These are phyloP conservation scores for Drosophila fulvimacula DNA, from an alignment of 2,888 invertebrate genomes.

Conservation along the genomic window DNA sequence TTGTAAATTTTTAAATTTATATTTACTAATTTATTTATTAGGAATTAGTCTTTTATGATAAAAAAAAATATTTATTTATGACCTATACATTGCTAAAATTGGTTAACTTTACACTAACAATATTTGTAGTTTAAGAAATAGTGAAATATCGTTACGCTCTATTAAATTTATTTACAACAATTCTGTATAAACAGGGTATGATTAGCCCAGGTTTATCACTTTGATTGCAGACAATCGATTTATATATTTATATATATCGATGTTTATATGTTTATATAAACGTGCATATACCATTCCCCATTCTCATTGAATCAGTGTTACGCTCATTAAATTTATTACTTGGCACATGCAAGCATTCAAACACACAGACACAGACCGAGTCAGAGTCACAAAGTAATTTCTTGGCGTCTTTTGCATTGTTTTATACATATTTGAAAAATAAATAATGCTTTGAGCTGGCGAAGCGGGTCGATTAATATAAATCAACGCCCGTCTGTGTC, in stretches of 20 bases:
- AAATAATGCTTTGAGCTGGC: conserved; percentile 71
- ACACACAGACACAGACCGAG: neutral
- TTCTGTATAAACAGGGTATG: conserved; percentile 6
- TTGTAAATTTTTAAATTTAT: no score
- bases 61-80: no score
- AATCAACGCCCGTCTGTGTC: conserved; percentile 72
- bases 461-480: conserved; percentile 72
- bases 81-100: no score
- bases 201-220: conserved; percentile 48
- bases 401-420: conserved; percentile 54
- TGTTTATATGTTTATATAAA: neutral
- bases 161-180: neutral
- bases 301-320: conserved; percentile 20
- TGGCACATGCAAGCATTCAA: conserved; percentile 30
- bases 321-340: conserved; percentile 66
- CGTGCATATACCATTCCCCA: conserved; percentile 6
- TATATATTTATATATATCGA: neutral
- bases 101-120: neutral
- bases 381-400: conserved; percentile 21
- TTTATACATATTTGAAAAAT: conserved; percentile 53
- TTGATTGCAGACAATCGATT: conserved; percentile 23
- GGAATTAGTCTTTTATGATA: no score
- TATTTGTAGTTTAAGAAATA: neutral
- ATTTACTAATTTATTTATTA: no score
- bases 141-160: neutral